Evolutionary conservation across 92 coral and sea anemone genomes (phyloP).

Genomic region (Siderastrea radians): DNA sequence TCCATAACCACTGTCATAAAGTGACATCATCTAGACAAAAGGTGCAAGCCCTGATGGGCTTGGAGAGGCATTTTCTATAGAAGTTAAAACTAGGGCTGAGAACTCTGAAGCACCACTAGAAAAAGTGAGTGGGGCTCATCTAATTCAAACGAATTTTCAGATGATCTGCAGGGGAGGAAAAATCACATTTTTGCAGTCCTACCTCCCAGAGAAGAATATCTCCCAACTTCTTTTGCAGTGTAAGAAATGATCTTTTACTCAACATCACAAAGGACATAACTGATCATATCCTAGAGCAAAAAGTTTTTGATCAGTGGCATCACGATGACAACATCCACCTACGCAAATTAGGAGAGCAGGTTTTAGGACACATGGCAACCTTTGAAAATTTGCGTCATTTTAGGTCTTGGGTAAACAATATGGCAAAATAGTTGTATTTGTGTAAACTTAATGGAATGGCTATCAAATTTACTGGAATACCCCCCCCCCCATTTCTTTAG

Average conservation of each 20-base stretch:
- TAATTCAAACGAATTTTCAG: constrained; percentile 51
- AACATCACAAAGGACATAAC: constrained; percentile 36
- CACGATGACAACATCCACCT: constrained; percentile 3
- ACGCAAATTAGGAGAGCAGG: neutral
- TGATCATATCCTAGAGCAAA: constrained; percentile 34
- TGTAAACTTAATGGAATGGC: too few species aligned
- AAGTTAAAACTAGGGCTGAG: constrained; percentile 47
- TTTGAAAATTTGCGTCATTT: constrained; percentile 48
- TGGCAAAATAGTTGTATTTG: constrained; percentile 33
- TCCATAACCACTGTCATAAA: too few species aligned
- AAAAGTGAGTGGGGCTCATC: constrained; percentile 30
- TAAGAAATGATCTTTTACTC: constrained; percentile 57
- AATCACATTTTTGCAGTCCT: constrained; percentile 54
- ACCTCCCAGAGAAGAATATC: constrained; percentile 54
- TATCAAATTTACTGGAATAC: too few species aligned
- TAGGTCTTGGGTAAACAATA: constrained; percentile 48
- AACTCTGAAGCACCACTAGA: constrained; percentile 19
- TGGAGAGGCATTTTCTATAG: constrained; percentile 19
- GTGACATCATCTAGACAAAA: too few species aligned
- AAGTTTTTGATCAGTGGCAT: constrained; percentile 39
- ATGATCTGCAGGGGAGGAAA: constrained; percentile 32
- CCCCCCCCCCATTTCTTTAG: too few species aligned
- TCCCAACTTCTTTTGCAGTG: constrained; percentile 28
- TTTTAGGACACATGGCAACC: constrained; percentile 13
- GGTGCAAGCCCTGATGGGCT: constrained; percentile 61